Evolutionary conservation across 2,888 invertebrate species (phyloP).

Genomic region (Caenorhabditis doughertyi): DNA sequence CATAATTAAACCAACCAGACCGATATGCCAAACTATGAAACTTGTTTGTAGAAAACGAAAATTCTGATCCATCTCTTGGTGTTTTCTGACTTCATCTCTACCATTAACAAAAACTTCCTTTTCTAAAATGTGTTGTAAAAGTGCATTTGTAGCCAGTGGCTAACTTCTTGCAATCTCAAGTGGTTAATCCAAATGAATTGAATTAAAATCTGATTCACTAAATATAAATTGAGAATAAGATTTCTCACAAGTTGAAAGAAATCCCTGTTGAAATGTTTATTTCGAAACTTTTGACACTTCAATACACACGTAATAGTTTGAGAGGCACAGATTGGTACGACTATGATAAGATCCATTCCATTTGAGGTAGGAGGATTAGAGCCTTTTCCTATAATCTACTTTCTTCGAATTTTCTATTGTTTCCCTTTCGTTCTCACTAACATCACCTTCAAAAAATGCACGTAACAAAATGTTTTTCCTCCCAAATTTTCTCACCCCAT

Average conservation of each 20-base stretch:
- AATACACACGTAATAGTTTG: not conserved
- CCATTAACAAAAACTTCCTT: not conserved
- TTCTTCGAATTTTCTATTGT: slow-evolving; percentile 25
- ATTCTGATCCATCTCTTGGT: not conserved
- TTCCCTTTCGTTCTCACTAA: not conserved
- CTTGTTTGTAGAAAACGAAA: slow-evolving; percentile 19
- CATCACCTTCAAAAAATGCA: slow-evolving; percentile 12
- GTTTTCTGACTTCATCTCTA: not conserved
- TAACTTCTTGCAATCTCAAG: not conserved
- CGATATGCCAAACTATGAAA: slow-evolving; percentile 28
- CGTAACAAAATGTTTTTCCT: slow-evolving; percentile 14
- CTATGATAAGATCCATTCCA: slow-evolving; percentile 5
- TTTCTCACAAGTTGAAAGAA: slow-evolving; percentile 18
- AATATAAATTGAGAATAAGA: slow-evolving; percentile 2
- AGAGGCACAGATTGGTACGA: slow-evolving; percentile 15
- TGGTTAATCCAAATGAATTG: not conserved
- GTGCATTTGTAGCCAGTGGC: not conserved
- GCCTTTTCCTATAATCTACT: slow-evolving; percentile 10
- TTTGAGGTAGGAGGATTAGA: not conserved
- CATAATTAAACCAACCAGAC: slow-evolving; percentile 45
- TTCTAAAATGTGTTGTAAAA: not conserved
- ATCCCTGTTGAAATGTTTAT: slow-evolving; percentile 1
- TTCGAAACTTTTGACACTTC: not conserved
- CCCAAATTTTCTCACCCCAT: slow-evolving; percentile 26
- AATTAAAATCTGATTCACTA: not conserved